These are phyloP conservation scores for Cynopterus sphinx DNA, from an alignment of 2,797 vertebrate genomes.

Conservation along the genomic window DNA sequence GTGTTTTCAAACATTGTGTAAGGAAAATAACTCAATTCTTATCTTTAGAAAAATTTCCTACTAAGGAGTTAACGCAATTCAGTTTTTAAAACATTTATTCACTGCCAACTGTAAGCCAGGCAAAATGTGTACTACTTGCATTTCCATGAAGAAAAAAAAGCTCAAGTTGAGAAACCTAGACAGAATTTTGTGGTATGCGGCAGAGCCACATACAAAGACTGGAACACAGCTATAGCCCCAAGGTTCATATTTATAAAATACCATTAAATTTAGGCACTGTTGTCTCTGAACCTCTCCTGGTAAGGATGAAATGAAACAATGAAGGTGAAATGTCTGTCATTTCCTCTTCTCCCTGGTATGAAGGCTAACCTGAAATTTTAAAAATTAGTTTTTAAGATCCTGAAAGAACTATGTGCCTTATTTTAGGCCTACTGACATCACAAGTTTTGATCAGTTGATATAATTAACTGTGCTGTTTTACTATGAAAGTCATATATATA, in stretches of 20 bases:
- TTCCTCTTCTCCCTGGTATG: neutral
- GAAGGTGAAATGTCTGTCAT: neutral
- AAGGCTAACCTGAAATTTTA: neutral
- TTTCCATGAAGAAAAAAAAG: neutral
- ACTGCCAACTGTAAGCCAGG: neutral
- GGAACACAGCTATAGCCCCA: neutral
- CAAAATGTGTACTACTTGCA: neutral
- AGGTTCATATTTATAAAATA: slow-evolving; percentile 29
- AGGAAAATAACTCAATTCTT: slow-evolving; percentile 23
- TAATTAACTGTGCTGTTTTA: neutral
- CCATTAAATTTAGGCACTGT: neutral
- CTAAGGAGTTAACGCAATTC: neutral
- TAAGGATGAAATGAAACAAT: neutral
- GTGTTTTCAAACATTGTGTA: neutral
- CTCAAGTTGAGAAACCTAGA: neutral
- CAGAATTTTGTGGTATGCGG: neutral
- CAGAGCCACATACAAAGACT: neutral
- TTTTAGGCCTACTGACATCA: neutral
- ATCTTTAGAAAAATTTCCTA: neutral
- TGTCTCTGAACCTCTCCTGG: neutral
- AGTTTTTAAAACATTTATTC: neutral
- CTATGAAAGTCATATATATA: neutral
- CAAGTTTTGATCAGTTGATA: neutral
- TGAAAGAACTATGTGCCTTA: neutral
- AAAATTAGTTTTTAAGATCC: neutral